Evolutionary conservation across 2,797 vertebrate genomes (phyloP).

Genomic region (Schizopygopsis pylzovi): DNA sequence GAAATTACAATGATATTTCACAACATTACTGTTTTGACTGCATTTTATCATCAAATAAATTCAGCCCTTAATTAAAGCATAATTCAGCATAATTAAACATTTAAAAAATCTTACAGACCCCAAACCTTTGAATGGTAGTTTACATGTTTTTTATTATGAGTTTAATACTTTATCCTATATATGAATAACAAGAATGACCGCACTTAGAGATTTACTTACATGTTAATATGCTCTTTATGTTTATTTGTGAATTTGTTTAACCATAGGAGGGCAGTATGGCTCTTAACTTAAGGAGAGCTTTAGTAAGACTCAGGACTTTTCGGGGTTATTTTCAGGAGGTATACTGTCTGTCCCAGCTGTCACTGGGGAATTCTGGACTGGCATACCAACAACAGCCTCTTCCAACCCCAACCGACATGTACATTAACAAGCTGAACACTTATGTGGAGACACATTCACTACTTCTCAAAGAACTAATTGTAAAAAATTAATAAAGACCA

Average conservation of each 20-base stretch:
- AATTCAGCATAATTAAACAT: not conserved
- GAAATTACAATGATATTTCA: not conserved
- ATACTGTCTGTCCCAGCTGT: conserved; percentile 66
- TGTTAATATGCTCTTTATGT: not conserved
- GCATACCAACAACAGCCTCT: conserved; percentile 31
- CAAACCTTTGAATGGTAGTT: not conserved
- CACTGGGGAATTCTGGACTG: conserved; percentile 69
- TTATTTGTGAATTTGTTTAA: not conserved
- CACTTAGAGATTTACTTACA: not conserved
- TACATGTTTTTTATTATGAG: not conserved
- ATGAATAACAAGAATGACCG: not conserved
- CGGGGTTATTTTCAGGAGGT: conserved; percentile 69
- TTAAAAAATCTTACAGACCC: not conserved
- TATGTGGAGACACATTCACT: conserved; percentile 4
- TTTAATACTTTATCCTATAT: not conserved
- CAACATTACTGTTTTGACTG: not conserved
- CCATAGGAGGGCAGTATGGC: conserved; percentile 69
- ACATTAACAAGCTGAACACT: conserved; percentile 23
- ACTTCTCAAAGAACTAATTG: not conserved
- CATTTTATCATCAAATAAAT: not conserved
- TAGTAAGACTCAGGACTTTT: conserved; percentile 9
- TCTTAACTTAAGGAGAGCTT: conserved; percentile 52
- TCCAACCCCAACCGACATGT: conserved; percentile 19
- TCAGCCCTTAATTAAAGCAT: not conserved
- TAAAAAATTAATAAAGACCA: not conserved